Base-by-base conservation (phyloP, 2,888 invertebrate genomes). In the Morinoia aosen region DNA sequence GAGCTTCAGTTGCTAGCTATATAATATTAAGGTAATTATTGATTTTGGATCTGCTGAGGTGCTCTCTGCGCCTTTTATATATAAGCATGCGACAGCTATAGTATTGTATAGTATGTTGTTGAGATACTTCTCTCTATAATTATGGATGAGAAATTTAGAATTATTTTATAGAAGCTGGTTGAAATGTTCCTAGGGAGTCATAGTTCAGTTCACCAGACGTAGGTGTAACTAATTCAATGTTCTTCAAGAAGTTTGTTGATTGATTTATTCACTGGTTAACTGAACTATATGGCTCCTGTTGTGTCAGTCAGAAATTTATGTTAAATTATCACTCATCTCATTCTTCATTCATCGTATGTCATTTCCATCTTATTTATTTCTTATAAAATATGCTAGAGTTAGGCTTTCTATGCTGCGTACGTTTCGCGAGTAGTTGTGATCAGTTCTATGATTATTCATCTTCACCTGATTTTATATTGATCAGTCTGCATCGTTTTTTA, bases 161-260 rank as follows among this genome's bases (percentile, higher is more conserved):
- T 90, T 90, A 48, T 39, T 40, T 48, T 40, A 39, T 39, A 19
- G 11, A 39, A 90, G 40, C 39, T 90, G 90, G 48, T 90, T 90
- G 48, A 90, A 90, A 33, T 90, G 90, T 90, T 90, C 90, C 90
- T 90, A 90, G 39, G 40, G 90, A 90, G 90, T 48, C 14, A 40
- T 48, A 90, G 90, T 90, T 90, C 40, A 90, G 90, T 90, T 90
- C 90, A 90, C 90, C 48, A 90, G 39, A 39, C 11, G 39, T 40
- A 40, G 14, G 16, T 40, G 0, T 90, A 11, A 40, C 16, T 90
- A 40, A 40, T 90, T 90, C 19, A 90, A 11, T 90, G 11, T 2
- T 90, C 14, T 12, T 39, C 40, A 40, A 39, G 48, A n/a, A 14
- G 14, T 90, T 3, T 16, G 33, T n/a, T 25, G 25, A 39, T 90